Conservation (phyloP, 2,113 vertebrate species). For the Sminthopsis crassicaudata region DNA sequence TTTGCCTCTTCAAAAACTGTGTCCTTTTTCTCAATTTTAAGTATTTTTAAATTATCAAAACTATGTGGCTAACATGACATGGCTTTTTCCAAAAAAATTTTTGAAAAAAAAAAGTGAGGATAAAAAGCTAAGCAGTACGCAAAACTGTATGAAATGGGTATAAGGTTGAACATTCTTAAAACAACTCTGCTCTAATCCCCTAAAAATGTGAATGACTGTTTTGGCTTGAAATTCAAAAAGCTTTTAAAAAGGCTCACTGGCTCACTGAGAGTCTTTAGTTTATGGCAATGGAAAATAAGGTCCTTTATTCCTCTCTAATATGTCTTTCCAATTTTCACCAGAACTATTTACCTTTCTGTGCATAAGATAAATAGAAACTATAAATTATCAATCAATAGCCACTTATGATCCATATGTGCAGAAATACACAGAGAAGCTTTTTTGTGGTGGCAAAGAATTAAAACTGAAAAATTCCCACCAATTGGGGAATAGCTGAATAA, state of each 20-base stretch:
- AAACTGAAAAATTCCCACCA: neutral
- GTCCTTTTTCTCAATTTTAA: neutral
- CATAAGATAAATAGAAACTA: neutral
- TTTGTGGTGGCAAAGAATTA: neutral
- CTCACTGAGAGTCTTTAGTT: neutral
- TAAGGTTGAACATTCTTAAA: neutral
- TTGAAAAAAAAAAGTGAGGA: constrained; percentile 33
- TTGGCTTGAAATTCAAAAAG: neutral
- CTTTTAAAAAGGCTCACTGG: too few relatives aligned
- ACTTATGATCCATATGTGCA: neutral
- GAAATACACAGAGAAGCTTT: neutral
- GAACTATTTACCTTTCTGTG: neutral
- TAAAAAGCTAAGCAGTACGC: constrained; percentile 29
- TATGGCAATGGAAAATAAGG: neutral
- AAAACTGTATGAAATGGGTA: constrained; percentile 31
- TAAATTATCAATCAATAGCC: neutral
- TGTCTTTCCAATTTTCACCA: neutral
- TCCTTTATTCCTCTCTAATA: neutral
- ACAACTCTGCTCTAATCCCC: neutral
- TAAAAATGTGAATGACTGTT: neutral
- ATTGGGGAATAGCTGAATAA: neutral
- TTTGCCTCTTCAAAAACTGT: constrained; percentile 23
- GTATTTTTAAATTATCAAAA: constrained; percentile 39
- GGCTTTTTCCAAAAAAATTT: constrained; percentile 29
- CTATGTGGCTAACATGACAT: neutral